phyloP scores from a whole-genome alignment of 2,113 vertebrate species.

The Myotis yumanensis region DNA sequence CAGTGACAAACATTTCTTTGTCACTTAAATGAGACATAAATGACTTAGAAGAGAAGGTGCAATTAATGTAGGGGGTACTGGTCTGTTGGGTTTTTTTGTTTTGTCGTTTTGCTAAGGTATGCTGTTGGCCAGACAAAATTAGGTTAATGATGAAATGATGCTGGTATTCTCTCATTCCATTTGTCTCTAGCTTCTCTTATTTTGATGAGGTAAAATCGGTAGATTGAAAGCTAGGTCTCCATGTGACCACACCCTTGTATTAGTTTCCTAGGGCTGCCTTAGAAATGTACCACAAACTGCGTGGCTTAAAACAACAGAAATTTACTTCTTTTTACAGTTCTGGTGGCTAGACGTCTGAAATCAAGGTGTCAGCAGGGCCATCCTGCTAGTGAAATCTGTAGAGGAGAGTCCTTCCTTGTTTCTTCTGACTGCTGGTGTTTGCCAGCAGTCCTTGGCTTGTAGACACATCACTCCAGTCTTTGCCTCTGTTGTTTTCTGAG shows the following conservation, averaged over 20 bases:
- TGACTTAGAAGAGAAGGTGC: slow-evolving; percentile 29
- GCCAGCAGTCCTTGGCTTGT: not conserved
- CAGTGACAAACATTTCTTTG: slow-evolving; percentile 59
- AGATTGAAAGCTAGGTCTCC: not conserved
- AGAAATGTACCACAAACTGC: not conserved
- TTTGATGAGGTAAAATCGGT: not conserved
- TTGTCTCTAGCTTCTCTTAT: not conserved
- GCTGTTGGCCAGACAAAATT: not conserved
- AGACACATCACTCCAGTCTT: not conserved
- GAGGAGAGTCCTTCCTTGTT: not conserved
- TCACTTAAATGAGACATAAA: not conserved
- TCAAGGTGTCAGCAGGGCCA: not conserved
- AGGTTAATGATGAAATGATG: not conserved
- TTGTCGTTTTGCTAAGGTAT: not conserved
- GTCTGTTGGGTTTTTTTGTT: not conserved
- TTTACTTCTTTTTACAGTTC: not conserved
- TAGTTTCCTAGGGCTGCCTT: not conserved
- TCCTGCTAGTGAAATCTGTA: not conserved
- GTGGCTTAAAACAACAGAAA: not conserved
- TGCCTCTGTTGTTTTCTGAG: not conserved
- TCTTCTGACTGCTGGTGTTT: not conserved
- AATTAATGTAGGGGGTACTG: not conserved
- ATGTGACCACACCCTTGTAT: not conserved
- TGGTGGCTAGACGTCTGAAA: not conserved
- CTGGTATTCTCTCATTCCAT: not conserved